Evolutionary conservation across 2,797 vertebrate genomes (phyloP), one percentile per base, ranked within the genome.

Genomic region (Martes flavigula): DNA sequence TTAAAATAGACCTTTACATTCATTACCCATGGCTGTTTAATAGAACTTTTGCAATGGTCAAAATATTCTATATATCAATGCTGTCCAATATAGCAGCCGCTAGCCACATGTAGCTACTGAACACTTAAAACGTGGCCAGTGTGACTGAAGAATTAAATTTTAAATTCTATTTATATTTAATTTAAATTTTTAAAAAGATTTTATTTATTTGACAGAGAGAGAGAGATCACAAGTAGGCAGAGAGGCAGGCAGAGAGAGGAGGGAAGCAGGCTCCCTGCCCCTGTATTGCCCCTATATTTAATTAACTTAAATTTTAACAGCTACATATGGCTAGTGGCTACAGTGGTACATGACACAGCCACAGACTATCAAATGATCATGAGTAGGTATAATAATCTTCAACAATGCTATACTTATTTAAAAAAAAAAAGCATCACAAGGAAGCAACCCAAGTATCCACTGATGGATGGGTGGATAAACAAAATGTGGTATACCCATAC

Each of bases 231-330:
- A 18, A 54, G 17, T 54, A 54, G 51, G 51, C 51, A 54, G 51
- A 51, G 51, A 54, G 5, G 51, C 51, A 54, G 5, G 51, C 17
- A 18, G 51, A 54, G 51, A 54, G 17, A 18, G 51, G 51, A 18
- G 51, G 51, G 51, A 54, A 54, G 51, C 51, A 6, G 51, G 51
- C 51, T 54, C 51, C 17, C 17, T 54, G 51, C 51, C 40, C 40
- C 40, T 40, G 40, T 40, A 40, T 40, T 40, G 46, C 46, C 46
- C 46, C 46, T 46, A 46, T 54, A 54, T 54, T 54, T 54, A 58
- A 94, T 51, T 62, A 78, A 78, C 58, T 77, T 92, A 81, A 91
- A 84, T 60, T 87, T 68, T 91, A 97, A 93, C 17, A 93, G 64
- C 58, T 68, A 64, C 20, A 81, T 20, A 62, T n/a, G 66, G 82